Evolutionary conservation across 2,888 invertebrate species (phyloP), one percentile per base, ranked within the genome.

Genomic region (Amiota mariae): DNA sequence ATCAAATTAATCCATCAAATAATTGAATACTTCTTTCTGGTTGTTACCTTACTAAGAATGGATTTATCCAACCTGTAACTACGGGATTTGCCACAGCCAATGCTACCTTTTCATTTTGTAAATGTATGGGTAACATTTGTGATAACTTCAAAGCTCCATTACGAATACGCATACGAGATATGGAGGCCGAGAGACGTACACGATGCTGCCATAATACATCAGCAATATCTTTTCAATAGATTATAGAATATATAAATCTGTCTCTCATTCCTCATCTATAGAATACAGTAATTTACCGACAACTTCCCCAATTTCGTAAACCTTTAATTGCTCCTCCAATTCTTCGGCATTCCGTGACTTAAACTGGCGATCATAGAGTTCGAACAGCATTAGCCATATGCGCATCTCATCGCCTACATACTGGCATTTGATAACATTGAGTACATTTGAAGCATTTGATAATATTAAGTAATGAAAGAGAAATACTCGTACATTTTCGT

Each of bases 21-120:
- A 51, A 8, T 0, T 3, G 10, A 0, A 3, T 0, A 15, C 9
- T 61, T 9, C 46, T 20, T 12, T 10, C 15, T 8, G 18, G 0
- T 0, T n/a, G 76, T 78, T 88, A 93, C 94, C 92, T 92, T 4
- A 94, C 90, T 88, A 93, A 93, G 79, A 93, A 93, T 0, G 93
- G 93, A 90, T 96, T 96, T 12, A 96, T 93, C 96, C 96, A 96
- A 77, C 95, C 95, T 0, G 94, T 94, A 1, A 95, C 93, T 0
- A 92, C 90, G 47, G 90, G 89, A 81, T 90, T 90, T 0, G 90
- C 89, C 0, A 90, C 90, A 71, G 92, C 92, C 71, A 92, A 92
- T 0, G 92, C 92, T 46, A 94, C 91, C 74, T 93, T 92, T 72
- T 94, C 94, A 77, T 95, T 93, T 74, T 94, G 92, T 76, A 96